These are phyloP conservation scores for Charaxes varanes DNA, from an alignment of 1,140 invertebrate species.

Conservation along the genomic window DNA sequence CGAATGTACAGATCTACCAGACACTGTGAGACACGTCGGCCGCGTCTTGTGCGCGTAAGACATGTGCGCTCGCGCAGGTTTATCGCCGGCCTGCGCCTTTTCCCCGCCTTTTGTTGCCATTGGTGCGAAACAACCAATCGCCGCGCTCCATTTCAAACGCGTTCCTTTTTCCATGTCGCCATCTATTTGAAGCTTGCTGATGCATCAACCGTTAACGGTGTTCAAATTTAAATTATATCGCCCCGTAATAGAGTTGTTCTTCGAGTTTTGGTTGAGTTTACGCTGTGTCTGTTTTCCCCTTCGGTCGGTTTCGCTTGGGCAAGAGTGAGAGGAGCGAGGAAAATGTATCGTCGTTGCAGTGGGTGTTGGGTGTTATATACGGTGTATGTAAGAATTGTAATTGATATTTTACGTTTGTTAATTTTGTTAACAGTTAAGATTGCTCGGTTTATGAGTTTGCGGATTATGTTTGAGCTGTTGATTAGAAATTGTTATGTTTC, in stretches of 20 bases:
- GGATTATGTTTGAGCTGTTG: constrained; percentile 3
- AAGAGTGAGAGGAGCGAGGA: constrained; percentile 42
- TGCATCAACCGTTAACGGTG: constrained; percentile 29
- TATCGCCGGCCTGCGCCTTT: constrained; percentile 26
- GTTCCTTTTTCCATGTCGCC: constrained; percentile 63
- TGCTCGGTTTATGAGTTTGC: constrained; percentile 14
- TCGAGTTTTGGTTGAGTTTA: constrained; percentile 7
- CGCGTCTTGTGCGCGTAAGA: constrained; percentile 20
- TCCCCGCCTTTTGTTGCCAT: constrained; percentile 56
- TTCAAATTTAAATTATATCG: constrained; percentile 23
- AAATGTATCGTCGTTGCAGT: constrained; percentile 14
- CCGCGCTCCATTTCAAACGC: constrained; percentile 63
- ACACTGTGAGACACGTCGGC: constrained; percentile 25
- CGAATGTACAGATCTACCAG: too few species aligned
- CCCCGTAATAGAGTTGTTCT: constrained; percentile 4
- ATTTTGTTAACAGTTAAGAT: constrained; percentile 38
- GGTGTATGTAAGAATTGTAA: constrained; percentile 38
- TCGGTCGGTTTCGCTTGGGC: constrained; percentile 63
- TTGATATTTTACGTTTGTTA: constrained; percentile 53
- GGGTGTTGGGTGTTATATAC: constrained; percentile 20
- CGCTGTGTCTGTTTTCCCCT: constrained; percentile 58
- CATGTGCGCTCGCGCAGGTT: constrained; percentile 39
- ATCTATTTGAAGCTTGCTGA: constrained; percentile 65
- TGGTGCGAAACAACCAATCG: constrained; percentile 60
- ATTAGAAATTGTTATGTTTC: constrained; percentile 7